phyloP scores from a whole-genome alignment of 2,888 invertebrate species.

The Aleiodes testaceus region DNA sequence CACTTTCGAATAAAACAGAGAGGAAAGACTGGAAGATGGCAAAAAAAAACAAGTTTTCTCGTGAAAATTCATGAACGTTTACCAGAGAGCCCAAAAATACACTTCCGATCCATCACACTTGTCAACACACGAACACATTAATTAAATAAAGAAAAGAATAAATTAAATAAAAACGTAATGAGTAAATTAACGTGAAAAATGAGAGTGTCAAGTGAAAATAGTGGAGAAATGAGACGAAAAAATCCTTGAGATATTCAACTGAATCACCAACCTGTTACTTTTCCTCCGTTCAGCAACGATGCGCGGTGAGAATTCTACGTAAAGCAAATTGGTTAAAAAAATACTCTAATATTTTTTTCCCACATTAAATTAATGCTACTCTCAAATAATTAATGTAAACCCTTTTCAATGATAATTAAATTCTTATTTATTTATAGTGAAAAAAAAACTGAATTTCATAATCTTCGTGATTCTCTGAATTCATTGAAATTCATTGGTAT shows the following conservation, averaged over 20 bases:
- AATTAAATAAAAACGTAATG: slow-evolving; percentile 15
- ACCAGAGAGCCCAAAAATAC: slow-evolving; percentile 1
- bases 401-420: too few species aligned
- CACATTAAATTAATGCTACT: background rate
- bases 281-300: slow-evolving; percentile 37
- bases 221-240: background rate
- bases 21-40: too few species aligned
- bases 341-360: background rate
- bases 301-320: slow-evolving; percentile 7
- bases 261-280: slow-evolving; percentile 71
- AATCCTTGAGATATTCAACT: slow-evolving; percentile 46
- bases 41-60: background rate
- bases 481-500: slow-evolving; percentile 14
- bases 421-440: too few species aligned
- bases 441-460: too few species aligned
- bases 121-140: background rate
- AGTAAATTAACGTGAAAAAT: background rate
- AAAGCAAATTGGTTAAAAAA: slow-evolving; percentile 13
- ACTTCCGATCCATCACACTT: background rate
- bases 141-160: background rate
- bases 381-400: slow-evolving; percentile 2
- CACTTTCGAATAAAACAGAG: background rate
- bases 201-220: background rate
- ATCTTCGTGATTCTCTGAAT: slow-evolving; percentile 11
- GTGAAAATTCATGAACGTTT: slow-evolving; percentile 1